Evolutionary conservation across 2,113 vertebrate species (phyloP).

Genomic region (Arothron firmamentum): DNA sequence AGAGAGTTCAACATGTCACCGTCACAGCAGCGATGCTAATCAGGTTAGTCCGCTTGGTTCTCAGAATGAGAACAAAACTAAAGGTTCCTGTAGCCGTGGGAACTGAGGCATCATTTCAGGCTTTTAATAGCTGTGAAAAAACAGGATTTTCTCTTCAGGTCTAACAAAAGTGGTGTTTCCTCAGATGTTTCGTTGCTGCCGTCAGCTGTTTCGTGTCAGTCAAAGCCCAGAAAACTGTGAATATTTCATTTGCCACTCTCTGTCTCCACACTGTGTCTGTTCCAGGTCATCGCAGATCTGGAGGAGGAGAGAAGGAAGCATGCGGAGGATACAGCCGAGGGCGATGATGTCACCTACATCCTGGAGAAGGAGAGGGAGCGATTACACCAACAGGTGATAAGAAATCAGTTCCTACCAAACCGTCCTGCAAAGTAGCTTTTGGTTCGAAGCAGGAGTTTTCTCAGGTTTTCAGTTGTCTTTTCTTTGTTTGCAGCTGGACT

Average conservation of each 20-base stretch:
- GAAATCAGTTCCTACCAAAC: neutral
- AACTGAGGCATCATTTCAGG: neutral
- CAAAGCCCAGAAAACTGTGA: neutral
- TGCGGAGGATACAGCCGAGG: slow-evolving; percentile 93
- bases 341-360: slow-evolving; percentile 97
- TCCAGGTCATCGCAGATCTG: slow-evolving; percentile 92
- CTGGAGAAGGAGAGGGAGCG: slow-evolving; percentile 95
- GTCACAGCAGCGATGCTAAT: too few relatives aligned
- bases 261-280: slow-evolving; percentile 33
- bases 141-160: slow-evolving; percentile 8
- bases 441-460: neutral
- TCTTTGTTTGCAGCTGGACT: slow-evolving; percentile 81
- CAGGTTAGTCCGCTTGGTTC: too few relatives aligned
- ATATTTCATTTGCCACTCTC: neutral
- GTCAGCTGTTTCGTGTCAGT: neutral
- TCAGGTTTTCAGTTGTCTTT: neutral
- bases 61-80: too few relatives aligned
- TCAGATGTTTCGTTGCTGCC: neutral
- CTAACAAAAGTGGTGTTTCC: neutral
- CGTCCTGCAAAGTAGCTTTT: neutral
- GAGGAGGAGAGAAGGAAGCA: slow-evolving; percentile 92
- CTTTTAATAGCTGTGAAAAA: neutral
- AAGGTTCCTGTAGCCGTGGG: neutral
- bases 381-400: slow-evolving; percentile 86
- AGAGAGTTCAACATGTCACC: too few relatives aligned